Evolutionary conservation across 2,888 invertebrate genomes (phyloP).

Genomic region (Stramonita haemastoma): DNA sequence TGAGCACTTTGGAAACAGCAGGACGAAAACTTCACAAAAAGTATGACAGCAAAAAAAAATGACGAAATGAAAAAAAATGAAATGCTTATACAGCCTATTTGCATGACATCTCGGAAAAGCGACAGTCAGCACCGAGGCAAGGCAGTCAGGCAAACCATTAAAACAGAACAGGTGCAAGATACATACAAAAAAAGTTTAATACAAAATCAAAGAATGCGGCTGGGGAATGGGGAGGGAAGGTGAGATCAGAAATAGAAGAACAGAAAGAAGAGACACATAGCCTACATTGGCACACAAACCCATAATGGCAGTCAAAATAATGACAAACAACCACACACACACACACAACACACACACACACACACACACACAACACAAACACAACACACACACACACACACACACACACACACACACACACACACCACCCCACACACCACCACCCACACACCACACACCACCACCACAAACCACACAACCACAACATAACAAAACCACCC

Average conservation of each 20-base stretch:
- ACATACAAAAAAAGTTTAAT: neutral
- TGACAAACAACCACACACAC: neutral
- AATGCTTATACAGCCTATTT: too few relatives aligned
- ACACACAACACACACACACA: neutral
- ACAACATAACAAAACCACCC: neutral
- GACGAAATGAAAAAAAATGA: too few relatives aligned
- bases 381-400: too few relatives aligned
- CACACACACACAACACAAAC: too few relatives aligned
- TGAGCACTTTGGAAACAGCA: too few relatives aligned
- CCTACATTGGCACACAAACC: neutral
- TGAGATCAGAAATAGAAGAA: too few relatives aligned
- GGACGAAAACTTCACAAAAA: too few relatives aligned
- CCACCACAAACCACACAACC: too few relatives aligned
- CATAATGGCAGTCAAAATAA: neutral
- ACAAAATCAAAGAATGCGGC: neutral
- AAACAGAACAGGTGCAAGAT: neutral
- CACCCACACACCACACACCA: neutral
- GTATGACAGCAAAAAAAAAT: too few relatives aligned
- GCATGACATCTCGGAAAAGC: neutral
- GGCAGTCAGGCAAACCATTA: neutral
- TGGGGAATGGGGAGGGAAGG: too few relatives aligned
- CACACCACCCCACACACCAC: neutral
- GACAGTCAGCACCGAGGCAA: neutral
- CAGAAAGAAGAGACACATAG: too few relatives aligned
- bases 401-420: too few relatives aligned